Evolutionary conservation across 2,113 vertebrate species (phyloP).

Genomic region (Lates calcarifer): DNA sequence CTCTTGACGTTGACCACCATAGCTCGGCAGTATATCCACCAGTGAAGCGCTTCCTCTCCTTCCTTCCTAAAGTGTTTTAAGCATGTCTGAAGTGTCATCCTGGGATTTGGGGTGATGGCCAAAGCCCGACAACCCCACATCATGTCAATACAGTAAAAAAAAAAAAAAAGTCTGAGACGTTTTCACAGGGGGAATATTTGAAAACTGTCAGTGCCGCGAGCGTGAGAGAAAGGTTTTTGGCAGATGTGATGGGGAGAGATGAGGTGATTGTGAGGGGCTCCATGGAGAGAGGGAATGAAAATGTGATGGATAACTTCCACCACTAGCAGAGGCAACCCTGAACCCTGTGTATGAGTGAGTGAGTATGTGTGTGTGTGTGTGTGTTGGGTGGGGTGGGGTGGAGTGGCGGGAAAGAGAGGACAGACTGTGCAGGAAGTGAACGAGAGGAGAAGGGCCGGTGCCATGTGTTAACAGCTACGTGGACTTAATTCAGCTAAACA

Average conservation of each 20-base stretch:
- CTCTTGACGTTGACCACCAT: not conserved
- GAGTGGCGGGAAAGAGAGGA: not conserved
- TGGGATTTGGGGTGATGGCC: not conserved
- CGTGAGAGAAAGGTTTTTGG: constrained; percentile 74
- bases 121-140: constrained; percentile 25
- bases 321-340: constrained; percentile 26
- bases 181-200: constrained; percentile 28
- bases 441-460: constrained; percentile 22
- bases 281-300: constrained; percentile 56
- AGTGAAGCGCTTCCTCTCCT: not conserved
- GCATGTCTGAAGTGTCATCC: not conserved
- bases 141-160: constrained; percentile 41
- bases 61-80: not conserved
- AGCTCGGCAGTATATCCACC: not conserved
- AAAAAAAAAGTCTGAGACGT: not conserved
- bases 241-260: constrained; percentile 74
- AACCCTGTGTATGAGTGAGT: constrained; percentile 16
- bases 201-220: constrained; percentile 43
- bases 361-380: constrained; percentile 24
- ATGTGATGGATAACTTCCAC: constrained; percentile 80
- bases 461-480: constrained; percentile 48
- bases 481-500: constrained; percentile 51
- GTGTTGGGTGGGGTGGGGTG: constrained; percentile 10
- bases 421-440: constrained; percentile 24
- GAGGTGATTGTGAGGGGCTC: constrained; percentile 72